Evolutionary conservation across 2,888 invertebrate genomes (phyloP), one percentile per base, ranked within the genome.

Genomic region (Tipula unca): DNA sequence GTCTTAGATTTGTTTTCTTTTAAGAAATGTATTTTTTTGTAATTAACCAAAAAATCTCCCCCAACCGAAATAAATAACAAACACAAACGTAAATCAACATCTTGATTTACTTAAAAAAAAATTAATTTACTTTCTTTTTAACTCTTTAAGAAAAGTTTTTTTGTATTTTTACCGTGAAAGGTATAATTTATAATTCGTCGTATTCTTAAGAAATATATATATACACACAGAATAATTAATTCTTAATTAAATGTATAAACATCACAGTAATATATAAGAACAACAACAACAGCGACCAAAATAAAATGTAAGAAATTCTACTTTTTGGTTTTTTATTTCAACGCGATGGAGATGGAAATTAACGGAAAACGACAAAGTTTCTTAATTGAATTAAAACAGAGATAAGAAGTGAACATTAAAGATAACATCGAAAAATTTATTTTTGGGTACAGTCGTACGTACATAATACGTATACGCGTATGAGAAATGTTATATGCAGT

Each of bases 211-310:
- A 25, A 69, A 25, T 25, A 69, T 69, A 48, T 48, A 48, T 48
- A n/a, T n/a, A n/a, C n/a, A n/a, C n/a, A 69, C 69, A 69, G 69
- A 69, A 69, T 69, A 69, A 69, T 69, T 69, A 69, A 69, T 69
- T 69, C 69, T 69, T 69, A 69, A 69, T 69, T 69, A 69, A 69
- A 69, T 69, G 69, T 69, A 69, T 69, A 69, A 69, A 69, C 69
- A 69, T 69, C 20, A 69, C 69, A 69, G n/a, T n/a, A n/a, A n/a
- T n/a, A n/a, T n/a, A n/a, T n/a, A n/a, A n/a, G n/a, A n/a, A 69
- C 25, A 69, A 69, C 69, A 69, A 54, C 20, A 25, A 69, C 0
- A 69, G 1, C 8, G n/a, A n/a, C n/a, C n/a, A n/a, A n/a, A n/a
- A n/a, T n/a, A n/a, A n/a, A n/a, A n/a, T n/a, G n/a, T n/a, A 48